phyloP scores from a whole-genome alignment of 2,888 invertebrate species.

The Drosophila helvetica region DNA sequence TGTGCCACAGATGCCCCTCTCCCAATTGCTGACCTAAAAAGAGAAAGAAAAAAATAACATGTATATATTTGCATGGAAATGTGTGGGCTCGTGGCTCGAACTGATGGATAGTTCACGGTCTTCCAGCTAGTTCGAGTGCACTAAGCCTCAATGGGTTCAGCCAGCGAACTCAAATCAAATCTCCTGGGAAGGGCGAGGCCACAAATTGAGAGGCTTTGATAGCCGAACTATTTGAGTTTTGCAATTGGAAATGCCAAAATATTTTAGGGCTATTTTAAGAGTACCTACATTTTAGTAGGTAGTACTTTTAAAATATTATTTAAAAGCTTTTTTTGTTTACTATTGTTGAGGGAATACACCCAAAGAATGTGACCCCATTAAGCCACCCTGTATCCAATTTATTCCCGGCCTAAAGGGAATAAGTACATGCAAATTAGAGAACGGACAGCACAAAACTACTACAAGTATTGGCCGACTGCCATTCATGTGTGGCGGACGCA shows the following conservation, averaged over 20 bases:
- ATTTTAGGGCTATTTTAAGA: neutral
- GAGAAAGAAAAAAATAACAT: slow-evolving; percentile 12
- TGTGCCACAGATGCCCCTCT: slow-evolving; percentile 9
- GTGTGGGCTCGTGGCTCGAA: slow-evolving; percentile 5
- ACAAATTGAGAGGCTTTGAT: neutral
- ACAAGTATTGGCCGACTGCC: slow-evolving; percentile 12
- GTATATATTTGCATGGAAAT: slow-evolving; percentile 29
- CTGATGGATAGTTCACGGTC: slow-evolving; percentile 36
- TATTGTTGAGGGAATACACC: neutral
- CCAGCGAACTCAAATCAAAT: slow-evolving; percentile 2
- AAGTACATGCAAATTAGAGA: slow-evolving; percentile 13
- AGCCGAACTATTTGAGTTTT: neutral
- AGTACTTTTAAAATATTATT: neutral
- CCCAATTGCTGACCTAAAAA: slow-evolving; percentile 46
- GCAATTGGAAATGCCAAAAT: neutral
- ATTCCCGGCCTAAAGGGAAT: neutral
- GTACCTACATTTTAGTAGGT: neutral
- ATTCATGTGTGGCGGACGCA: slow-evolving; percentile 8
- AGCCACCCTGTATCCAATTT: neutral
- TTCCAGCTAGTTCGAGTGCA: slow-evolving; percentile 23
- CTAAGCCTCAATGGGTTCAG: slow-evolving; percentile 1
- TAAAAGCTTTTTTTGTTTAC: neutral
- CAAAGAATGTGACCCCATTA: neutral
- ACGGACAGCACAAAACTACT: neutral
- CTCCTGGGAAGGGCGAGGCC: neutral